These are phyloP conservation scores for Caerostris darwini DNA, from an alignment of 1,140 invertebrate genomes.

Conservation along the genomic window DNA sequence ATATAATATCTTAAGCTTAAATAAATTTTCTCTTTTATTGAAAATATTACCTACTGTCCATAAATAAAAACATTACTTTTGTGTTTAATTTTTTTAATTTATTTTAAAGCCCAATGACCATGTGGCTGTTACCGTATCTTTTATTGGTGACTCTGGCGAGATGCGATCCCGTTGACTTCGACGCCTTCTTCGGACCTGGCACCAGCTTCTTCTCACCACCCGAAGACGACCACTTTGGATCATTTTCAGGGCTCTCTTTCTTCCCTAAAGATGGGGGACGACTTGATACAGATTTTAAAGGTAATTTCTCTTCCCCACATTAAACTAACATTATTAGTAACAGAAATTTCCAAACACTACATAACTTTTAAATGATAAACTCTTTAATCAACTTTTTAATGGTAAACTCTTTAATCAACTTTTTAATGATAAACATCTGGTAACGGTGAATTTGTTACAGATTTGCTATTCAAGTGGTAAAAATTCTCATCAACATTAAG, in stretches of 20 bases:
- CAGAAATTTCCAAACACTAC: background rate
- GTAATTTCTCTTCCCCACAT: background rate
- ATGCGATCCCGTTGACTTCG: conserved; percentile 39
- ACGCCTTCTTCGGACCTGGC: conserved; percentile 17
- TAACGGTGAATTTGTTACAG: too few relatives aligned
- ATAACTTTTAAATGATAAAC: too few relatives aligned
- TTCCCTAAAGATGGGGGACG: background rate
- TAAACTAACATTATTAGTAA: background rate
- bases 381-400: too few relatives aligned
- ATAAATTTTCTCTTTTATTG: too few relatives aligned
- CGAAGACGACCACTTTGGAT: conserved; percentile 22
- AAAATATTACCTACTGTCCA: too few relatives aligned
- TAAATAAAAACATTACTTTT: too few relatives aligned
- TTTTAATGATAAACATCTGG: too few relatives aligned
- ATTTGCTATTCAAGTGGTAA: too few relatives aligned
- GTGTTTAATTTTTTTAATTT: background rate
- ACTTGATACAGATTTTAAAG: background rate
- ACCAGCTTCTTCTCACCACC: conserved; percentile 11
- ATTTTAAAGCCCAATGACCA: background rate
- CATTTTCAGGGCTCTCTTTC: conserved; percentile 23
- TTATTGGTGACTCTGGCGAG: background rate
- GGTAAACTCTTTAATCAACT: too few relatives aligned
- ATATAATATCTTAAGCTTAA: too few relatives aligned
- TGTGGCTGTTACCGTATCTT: conserved; percentile 16
- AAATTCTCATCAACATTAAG: too few relatives aligned